A percentile compares a stretch with the other conserved stretches of the same genome.
These are phyloP conservation scores for Pelodytes ibericus DNA, from an alignment of 2,797 vertebrate species.

Conservation along the genomic window DNA sequence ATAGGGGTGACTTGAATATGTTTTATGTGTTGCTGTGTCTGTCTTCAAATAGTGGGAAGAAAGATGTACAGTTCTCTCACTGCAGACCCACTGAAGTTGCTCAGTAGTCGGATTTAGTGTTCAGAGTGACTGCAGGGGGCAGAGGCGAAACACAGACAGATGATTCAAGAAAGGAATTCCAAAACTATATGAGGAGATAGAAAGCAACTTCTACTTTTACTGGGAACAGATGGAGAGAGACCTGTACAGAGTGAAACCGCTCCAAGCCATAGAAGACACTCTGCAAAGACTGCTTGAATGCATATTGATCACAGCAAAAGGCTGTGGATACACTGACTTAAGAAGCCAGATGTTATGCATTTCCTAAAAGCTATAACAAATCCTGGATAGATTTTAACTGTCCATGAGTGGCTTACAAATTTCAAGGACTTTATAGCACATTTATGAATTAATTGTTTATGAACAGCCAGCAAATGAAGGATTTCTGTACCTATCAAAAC, in stretches of 20 bases:
- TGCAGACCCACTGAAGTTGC: constrained; percentile 12
- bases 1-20: constrained; percentile 31
- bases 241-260: constrained; percentile 33
- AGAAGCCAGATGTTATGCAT: constrained; percentile 27
- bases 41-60: background rate
- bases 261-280: constrained; percentile 26
- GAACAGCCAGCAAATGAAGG: background rate
- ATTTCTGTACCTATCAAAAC: constrained; percentile 20
- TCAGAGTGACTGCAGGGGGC: constrained; percentile 50
- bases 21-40: background rate
- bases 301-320: constrained; percentile 15
- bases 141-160: constrained; percentile 50
- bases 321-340: background rate
- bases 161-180: constrained; percentile 49
- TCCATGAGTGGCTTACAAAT: background rate
- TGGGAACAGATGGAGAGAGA: constrained; percentile 50
- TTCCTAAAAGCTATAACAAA: constrained; percentile 18
- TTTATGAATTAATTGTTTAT: constrained; percentile 12
- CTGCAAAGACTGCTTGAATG: constrained; percentile 5
- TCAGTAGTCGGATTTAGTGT: constrained; percentile 9
- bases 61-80: constrained; percentile 7
- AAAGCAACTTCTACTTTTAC: constrained; percentile 44
- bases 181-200: constrained; percentile 47
- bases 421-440: background rate
- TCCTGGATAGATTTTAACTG: constrained; percentile 4